phyloP scores from a whole-genome alignment of 1,140 invertebrate genomes.

The Orius insidiosus region DNA sequence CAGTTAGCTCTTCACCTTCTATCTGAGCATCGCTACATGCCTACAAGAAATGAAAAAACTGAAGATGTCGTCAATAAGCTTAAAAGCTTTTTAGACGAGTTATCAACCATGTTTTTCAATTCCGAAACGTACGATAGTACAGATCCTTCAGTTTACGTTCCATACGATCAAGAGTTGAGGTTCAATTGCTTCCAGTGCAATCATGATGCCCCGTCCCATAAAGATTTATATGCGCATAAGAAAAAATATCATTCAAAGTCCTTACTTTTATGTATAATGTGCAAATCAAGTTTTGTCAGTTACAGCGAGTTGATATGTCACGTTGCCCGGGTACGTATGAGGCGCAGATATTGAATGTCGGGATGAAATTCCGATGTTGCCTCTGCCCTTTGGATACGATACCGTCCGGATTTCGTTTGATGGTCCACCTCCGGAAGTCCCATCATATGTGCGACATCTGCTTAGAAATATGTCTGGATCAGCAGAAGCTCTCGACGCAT shows the following conservation, averaged over 20 bases:
- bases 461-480: constrained; percentile 56
- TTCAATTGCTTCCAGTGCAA: constrained; percentile 74
- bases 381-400: constrained; percentile 50
- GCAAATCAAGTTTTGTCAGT: constrained; percentile 65
- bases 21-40: constrained; percentile 52
- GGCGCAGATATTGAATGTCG: constrained; percentile 24
- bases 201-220: constrained; percentile 53
- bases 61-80: constrained; percentile 46
- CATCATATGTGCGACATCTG: constrained; percentile 74
- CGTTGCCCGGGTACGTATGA: constrained; percentile 60
- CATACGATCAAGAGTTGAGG: constrained; percentile 29
- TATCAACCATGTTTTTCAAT: constrained; percentile 48
- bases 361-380: constrained; percentile 50
- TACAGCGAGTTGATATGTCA: constrained; percentile 72
- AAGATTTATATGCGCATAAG: constrained; percentile 68
- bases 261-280: constrained; percentile 63
- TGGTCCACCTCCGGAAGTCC: constrained; percentile 66
- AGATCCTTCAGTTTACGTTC: constrained; percentile 31
- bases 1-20: constrained; percentile 60
- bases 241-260: constrained; percentile 67
- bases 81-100: constrained; percentile 39
- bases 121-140: constrained; percentile 45
- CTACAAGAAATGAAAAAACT: constrained; percentile 50
- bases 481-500: constrained; percentile 60
- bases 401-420: constrained; percentile 64